These are phyloP conservation scores for Pachyseris speciosa DNA, from an alignment of 64 coral and sea anemone genomes.

Conservation along the genomic window DNA sequence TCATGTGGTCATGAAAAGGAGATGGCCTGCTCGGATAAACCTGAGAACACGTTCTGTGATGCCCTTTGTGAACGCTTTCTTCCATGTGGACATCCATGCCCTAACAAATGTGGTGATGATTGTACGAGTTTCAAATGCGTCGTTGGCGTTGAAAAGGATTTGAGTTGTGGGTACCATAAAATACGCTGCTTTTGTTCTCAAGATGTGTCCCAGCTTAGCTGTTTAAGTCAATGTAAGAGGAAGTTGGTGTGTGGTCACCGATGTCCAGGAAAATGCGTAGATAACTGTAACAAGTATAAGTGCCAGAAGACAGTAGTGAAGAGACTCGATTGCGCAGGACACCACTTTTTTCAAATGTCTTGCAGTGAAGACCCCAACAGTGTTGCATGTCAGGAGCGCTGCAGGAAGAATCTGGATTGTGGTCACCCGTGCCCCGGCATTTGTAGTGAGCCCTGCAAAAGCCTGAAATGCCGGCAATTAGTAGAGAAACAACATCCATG, in stretches of 20 bases:
- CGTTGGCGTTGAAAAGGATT: not conserved
- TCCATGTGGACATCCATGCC: slow-evolving; percentile 37
- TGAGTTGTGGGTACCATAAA: slow-evolving; percentile 20
- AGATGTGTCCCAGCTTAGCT: not conserved
- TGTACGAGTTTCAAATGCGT: not conserved
- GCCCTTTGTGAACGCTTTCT: slow-evolving; percentile 1
- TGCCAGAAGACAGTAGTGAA: slow-evolving; percentile 1
- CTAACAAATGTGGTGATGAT: no score
- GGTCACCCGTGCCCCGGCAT: slow-evolving; percentile 53
- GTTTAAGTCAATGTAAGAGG: not conserved
- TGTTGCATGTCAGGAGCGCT: slow-evolving; percentile 23
- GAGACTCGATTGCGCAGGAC: not conserved
- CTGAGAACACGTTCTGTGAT: not conserved
- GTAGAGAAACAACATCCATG: slow-evolving; percentile 48
- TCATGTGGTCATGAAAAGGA: slow-evolving; percentile 22
- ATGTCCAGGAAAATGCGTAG: slow-evolving; percentile 20
- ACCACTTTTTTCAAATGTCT: slow-evolving; percentile 10
- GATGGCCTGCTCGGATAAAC: slow-evolving; percentile 6
- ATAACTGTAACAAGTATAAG: not conserved
- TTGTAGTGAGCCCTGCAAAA: slow-evolving; percentile 18
- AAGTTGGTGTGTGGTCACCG: slow-evolving; percentile 11
- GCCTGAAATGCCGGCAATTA: slow-evolving; percentile 11
- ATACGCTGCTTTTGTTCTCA: not conserved
- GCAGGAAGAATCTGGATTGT: slow-evolving; percentile 25
- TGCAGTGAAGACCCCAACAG: not conserved